Conservation (phyloP, 2,888 invertebrate genomes). For the Tiphia femorata region DNA sequence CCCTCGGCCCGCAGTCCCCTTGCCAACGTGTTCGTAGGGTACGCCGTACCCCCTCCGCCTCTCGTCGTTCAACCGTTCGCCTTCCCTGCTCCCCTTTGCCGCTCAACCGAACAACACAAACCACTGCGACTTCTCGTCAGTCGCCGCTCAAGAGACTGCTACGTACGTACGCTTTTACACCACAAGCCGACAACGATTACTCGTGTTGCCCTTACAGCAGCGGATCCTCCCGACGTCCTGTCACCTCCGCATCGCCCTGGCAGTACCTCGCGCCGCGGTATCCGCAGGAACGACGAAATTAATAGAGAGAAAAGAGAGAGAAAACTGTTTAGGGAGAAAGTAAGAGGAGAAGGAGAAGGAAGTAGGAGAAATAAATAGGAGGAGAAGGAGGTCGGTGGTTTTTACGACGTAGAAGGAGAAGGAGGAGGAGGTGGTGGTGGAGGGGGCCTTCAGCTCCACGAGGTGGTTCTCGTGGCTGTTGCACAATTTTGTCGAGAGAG, state of each 20-base stretch:
- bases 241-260: not conserved
- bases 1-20: too few relatives aligned
- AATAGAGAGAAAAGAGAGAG: constrained; percentile 24
- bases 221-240: not conserved
- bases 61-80: constrained; percentile 13
- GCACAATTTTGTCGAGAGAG: constrained; percentile 13
- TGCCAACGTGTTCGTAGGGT: too few relatives aligned
- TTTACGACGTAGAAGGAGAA: constrained; percentile 1
- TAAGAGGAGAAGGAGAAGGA: constrained; percentile 10
- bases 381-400: too few relatives aligned
- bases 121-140: constrained; percentile 47
- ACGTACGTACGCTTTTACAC: constrained; percentile 27
- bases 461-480: not conserved
- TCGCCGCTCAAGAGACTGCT: constrained; percentile 44
- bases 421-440: constrained; percentile 10
- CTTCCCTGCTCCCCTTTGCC: constrained; percentile 25
- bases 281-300: too few relatives aligned
- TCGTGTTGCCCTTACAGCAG: not conserved
- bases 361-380: not conserved
- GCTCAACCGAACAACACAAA: constrained; percentile 41
- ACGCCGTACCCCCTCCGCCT: constrained; percentile 17
- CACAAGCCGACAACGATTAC: not conserved
- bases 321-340: not conserved
- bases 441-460: not conserved
- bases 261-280: too few relatives aligned